Percentiles rank a stretch among this genome's conserved stretches.
Conservation (phyloP, 1,140 invertebrate genomes). For the Dermatophagoides farinae region DNA sequence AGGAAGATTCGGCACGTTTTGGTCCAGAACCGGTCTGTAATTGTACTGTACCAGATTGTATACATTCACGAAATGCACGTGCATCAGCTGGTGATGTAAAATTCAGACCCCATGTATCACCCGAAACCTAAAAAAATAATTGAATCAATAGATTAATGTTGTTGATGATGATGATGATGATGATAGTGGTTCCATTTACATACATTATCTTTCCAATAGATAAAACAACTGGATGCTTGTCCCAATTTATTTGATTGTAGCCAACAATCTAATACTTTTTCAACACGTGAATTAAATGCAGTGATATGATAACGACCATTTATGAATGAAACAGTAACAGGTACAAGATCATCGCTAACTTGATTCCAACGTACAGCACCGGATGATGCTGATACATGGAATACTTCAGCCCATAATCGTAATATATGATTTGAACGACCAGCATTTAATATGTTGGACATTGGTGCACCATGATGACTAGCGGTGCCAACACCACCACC, state of each 20-base stretch:
- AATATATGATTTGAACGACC: slow-evolving; percentile 13
- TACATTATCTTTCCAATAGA: slow-evolving; percentile 77
- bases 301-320: slow-evolving; percentile 93
- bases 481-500: no score
- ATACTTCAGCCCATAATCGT: slow-evolving; percentile 86
- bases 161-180: no score
- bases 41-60: slow-evolving; percentile 62
- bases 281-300: slow-evolving; percentile 91
- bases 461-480: no score
- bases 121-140: slow-evolving; percentile 27
- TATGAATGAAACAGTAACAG: slow-evolving; percentile 89
- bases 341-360: slow-evolving; percentile 88
- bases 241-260: slow-evolving; percentile 85
- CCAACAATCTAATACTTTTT: slow-evolving; percentile 90
- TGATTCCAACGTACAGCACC: slow-evolving; percentile 88
- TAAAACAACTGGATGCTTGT: slow-evolving; percentile 91
- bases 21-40: background rate
- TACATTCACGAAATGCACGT: slow-evolving; percentile 86
- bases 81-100: slow-evolving; percentile 91
- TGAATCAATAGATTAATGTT: background rate
- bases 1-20: background rate
- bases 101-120: slow-evolving; percentile 95
- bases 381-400: slow-evolving; percentile 62
- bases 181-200: background rate
- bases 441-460: background rate